Evolutionary conservation across 2,113 vertebrate genomes (phyloP).

Genomic region (Naja naja): DNA sequence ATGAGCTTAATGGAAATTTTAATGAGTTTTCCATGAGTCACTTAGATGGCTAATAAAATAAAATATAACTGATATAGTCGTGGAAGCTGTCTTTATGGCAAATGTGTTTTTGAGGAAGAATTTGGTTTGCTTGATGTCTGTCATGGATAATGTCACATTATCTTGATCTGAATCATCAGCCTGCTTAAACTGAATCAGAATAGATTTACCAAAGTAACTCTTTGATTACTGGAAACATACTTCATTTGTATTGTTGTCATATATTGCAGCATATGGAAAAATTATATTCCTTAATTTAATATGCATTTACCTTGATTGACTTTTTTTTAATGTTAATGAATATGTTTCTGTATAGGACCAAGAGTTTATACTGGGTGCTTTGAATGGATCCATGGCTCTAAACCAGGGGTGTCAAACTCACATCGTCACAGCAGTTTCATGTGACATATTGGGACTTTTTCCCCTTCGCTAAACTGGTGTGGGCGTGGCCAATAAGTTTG

Average conservation of each 20-base stretch:
- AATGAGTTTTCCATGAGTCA: constrained; percentile 21
- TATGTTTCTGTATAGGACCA: not conserved
- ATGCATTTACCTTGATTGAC: not conserved
- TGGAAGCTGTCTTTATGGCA: not conserved
- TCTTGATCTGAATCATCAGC: constrained; percentile 14
- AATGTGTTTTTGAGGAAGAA: constrained; percentile 9
- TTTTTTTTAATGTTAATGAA: not conserved
- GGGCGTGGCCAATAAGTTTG: no score
- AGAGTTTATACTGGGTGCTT: not conserved
- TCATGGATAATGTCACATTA: constrained; percentile 17
- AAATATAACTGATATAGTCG: not conserved
- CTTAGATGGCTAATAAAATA: constrained; percentile 5
- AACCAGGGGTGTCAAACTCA: not conserved
- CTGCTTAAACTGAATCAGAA: constrained; percentile 7
- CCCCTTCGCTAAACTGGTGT: no score
- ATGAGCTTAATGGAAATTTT: not conserved
- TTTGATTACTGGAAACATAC: not conserved
- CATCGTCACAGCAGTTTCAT: no score
- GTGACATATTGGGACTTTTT: no score
- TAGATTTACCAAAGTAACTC: constrained; percentile 12
- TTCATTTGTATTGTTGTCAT: not conserved
- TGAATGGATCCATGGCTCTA: not conserved
- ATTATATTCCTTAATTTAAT: not conserved
- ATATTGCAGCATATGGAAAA: not conserved
- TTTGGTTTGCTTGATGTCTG: not conserved